Percentiles rank a stretch among this genome's conserved stretches.
phyloP scores from a whole-genome alignment of 2,888 invertebrate species.

The Diabrotica balteata region DNA sequence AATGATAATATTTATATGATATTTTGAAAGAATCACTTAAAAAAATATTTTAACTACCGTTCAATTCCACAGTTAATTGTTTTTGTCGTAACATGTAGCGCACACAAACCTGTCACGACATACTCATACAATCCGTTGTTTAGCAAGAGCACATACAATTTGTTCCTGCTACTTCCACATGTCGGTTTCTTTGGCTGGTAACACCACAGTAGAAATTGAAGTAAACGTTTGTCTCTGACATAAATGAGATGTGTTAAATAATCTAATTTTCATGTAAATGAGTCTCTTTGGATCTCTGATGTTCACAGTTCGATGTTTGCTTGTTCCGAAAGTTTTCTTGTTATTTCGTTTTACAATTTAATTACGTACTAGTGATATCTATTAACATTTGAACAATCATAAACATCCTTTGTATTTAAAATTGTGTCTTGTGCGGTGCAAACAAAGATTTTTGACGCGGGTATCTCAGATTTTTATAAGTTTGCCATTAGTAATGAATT shows the following conservation, averaged over 20 bases:
- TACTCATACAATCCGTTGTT: slow-evolving; percentile 20
- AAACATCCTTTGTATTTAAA: too few relatives aligned
- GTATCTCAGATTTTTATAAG: too few relatives aligned
- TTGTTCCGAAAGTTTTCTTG: too few relatives aligned
- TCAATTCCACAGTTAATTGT: too few relatives aligned
- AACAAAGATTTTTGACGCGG: too few relatives aligned
- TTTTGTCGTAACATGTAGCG: too few relatives aligned
- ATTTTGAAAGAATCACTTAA: background rate
- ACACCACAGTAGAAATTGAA: slow-evolving; percentile 18
- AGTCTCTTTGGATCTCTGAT: slow-evolving; percentile 2
- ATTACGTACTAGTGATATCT: too few relatives aligned
- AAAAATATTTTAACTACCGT: background rate
- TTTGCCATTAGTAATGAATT: too few relatives aligned
- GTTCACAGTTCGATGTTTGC: slow-evolving; percentile 4
- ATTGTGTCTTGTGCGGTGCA: too few relatives aligned
- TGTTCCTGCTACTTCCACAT: slow-evolving; percentile 36
- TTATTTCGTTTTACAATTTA: too few relatives aligned
- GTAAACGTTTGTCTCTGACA: slow-evolving; percentile 32
- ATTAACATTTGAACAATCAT: too few relatives aligned
- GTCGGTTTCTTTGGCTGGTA: slow-evolving; percentile 30
- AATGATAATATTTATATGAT: too few relatives aligned
- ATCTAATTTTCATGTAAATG: slow-evolving; percentile 29
- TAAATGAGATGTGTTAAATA: slow-evolving; percentile 27
- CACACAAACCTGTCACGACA: background rate
- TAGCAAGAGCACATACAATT: slow-evolving; percentile 25